phyloP scores from a whole-genome alignment of 2,113 vertebrate genomes.

The human region DNA sequence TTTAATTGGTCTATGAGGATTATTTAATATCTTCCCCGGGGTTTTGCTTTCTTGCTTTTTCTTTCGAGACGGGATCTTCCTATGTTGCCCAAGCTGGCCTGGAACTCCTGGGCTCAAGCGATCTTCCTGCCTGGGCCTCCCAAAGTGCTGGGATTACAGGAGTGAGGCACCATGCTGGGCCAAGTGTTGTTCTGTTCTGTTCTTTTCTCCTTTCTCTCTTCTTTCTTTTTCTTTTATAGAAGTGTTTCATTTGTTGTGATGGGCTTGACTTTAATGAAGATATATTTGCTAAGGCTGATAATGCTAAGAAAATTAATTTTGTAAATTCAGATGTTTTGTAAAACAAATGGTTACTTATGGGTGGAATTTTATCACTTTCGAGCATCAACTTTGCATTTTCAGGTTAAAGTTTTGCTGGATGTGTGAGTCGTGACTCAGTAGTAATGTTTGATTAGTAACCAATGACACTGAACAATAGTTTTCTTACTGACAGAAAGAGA shows the following conservation, averaged over 20 bases:
- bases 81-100: too few relatives aligned
- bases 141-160: too few relatives aligned
- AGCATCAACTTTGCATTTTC: constrained; percentile 42
- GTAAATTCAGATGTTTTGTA: constrained; percentile 27
- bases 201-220: neutral
- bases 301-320: constrained; percentile 47
- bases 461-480: neutral
- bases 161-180: too few relatives aligned
- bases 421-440: neutral
- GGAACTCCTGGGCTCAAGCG: too few relatives aligned
- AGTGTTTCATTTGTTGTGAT: neutral
- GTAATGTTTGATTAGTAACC: neutral
- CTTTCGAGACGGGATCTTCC: too few relatives aligned
- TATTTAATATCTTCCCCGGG: neutral
- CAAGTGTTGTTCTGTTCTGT: neutral
- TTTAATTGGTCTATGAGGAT: neutral
- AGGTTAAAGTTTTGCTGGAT: neutral
- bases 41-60: too few relatives aligned
- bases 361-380: neutral
- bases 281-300: constrained; percentile 2
- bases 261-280: neutral
- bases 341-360: neutral
- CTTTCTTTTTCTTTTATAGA: neutral
- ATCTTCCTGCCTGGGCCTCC: too few relatives aligned
- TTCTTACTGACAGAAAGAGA: neutral